Evolutionary conservation across 2,113 vertebrate species (phyloP).

Genomic region (Alligator mississippiensis): DNA sequence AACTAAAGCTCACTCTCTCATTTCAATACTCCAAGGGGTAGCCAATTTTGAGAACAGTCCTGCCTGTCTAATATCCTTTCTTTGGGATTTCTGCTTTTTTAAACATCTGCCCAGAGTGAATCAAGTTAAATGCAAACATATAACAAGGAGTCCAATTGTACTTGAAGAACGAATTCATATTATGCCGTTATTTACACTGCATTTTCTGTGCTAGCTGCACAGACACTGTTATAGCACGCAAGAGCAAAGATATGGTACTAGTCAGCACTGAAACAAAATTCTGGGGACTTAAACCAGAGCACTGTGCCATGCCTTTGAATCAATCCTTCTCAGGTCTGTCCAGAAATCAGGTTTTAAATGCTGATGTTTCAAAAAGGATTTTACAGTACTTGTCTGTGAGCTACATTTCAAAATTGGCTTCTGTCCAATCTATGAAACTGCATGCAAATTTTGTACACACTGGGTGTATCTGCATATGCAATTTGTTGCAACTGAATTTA

Average conservation of each 20-base stretch:
- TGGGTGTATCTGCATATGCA: no score
- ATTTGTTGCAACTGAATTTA: no score
- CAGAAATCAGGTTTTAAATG: conserved; percentile 23
- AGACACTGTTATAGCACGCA: neutral
- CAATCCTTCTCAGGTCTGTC: conserved; percentile 15
- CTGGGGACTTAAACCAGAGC: conserved; percentile 2
- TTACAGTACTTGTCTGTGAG: neutral
- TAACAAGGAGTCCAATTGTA: conserved; percentile 55
- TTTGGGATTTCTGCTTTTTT: neutral
- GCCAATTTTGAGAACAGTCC: conserved; percentile 21
- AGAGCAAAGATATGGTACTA: neutral
- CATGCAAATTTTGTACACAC: no score
- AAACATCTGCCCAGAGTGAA: conserved; percentile 34
- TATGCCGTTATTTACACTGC: conserved; percentile 47
- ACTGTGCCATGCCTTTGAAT: conserved; percentile 19
- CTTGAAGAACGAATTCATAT: conserved; percentile 15
- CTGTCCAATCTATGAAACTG: no score
- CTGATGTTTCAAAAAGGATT: neutral
- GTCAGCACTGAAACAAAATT: neutral
- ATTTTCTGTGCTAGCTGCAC: conserved; percentile 34
- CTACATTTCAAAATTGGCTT: no score
- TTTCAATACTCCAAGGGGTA: conserved; percentile 50
- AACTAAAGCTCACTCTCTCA: conserved; percentile 35
- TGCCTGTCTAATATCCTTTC: conserved; percentile 19
- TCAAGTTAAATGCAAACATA: conserved; percentile 50